Evolutionary conservation across 2,113 vertebrate genomes (phyloP).

Genomic region (Pseudonaja textilis): DNA sequence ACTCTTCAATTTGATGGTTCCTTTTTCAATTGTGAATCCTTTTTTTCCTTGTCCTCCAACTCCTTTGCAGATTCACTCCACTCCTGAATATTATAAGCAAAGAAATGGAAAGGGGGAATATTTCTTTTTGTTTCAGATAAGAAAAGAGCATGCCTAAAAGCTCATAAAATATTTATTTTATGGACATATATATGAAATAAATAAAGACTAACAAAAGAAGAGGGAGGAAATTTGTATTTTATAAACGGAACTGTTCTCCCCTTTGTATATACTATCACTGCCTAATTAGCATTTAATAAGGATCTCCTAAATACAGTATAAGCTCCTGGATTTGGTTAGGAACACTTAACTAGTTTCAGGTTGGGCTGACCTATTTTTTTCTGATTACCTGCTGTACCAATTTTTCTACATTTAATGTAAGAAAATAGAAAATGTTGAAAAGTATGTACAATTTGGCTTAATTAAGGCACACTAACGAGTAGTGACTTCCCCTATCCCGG

Average conservation of each 20-base stretch:
- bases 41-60: not conserved
- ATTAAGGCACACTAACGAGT: not conserved
- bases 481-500: no score
- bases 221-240: conserved; percentile 12
- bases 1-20: conserved; percentile 47
- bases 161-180: conserved; percentile 27
- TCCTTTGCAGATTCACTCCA: conserved; percentile 35
- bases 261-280: not conserved
- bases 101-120: not conserved
- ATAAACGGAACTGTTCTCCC: not conserved
- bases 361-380: not conserved
- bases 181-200: not conserved
- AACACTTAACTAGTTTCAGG: not conserved
- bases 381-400: not conserved
- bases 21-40: conserved; percentile 20
- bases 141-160: conserved; percentile 25
- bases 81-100: not conserved
- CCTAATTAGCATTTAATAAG: conserved; percentile 9
- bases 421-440: not conserved
- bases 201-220: not conserved
- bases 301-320: not conserved
- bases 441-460: not conserved
- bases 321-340: not conserved
- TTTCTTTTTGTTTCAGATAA: conserved; percentile 3
- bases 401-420: not conserved